These are phyloP conservation scores for Cloeon dipterum DNA, from an alignment of 2,888 invertebrate species.

Conservation along the genomic window DNA sequence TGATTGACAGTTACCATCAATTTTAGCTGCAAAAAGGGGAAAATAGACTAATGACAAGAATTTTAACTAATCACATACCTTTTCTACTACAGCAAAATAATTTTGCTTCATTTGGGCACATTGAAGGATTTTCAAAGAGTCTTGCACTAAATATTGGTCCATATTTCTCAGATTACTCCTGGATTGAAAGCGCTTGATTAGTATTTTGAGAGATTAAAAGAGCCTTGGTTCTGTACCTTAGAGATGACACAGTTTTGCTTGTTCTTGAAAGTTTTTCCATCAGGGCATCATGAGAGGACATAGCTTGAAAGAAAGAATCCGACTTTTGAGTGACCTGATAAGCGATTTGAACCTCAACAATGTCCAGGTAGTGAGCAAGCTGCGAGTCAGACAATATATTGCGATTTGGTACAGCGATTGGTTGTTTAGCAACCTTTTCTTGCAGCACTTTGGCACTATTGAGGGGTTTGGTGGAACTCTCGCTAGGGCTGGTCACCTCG, in stretches of 20 bases:
- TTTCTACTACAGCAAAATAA: constrained; percentile 13
- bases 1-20: constrained; percentile 90
- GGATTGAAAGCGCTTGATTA: constrained; percentile 9
- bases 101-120: constrained; percentile 15
- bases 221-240: constrained; percentile 22
- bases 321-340: constrained; percentile 85
- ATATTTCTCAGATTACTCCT: constrained; percentile 49
- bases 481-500: constrained; percentile 10
- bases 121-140: constrained; percentile 50
- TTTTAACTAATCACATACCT: too few species aligned
- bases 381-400: constrained; percentile 13
- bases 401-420: constrained; percentile 1
- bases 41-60: neutral
- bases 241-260: constrained; percentile 43
- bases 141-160: constrained; percentile 53
- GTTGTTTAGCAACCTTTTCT: constrained; percentile 45
- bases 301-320: constrained; percentile 92
- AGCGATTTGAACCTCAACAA: constrained; percentile 83
- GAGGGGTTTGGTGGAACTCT: neutral
- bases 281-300: constrained; percentile 92
- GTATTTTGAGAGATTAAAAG: constrained; percentile 2
- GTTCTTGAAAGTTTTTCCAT: constrained; percentile 85
- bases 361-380: constrained; percentile 82
- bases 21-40: constrained; percentile 29
- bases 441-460: constrained; percentile 36